Evolutionary conservation across 1,140 invertebrate species (phyloP).

Genomic region (Linepithema humile): DNA sequence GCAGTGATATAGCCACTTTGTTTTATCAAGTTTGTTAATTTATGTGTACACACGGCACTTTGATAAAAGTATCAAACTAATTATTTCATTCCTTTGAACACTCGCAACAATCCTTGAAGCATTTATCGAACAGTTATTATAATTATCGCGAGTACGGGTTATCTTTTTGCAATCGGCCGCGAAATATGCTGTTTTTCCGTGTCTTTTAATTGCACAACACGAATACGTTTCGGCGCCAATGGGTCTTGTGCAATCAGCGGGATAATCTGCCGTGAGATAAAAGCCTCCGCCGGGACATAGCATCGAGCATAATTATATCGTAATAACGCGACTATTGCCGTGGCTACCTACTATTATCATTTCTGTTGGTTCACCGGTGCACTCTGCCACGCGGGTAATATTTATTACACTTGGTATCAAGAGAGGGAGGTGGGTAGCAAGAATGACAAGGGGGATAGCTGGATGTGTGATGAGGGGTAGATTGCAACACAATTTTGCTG

Average conservation of each 20-base stretch:
- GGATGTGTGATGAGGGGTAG: constrained; percentile 4
- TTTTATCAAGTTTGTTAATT: constrained; percentile 1
- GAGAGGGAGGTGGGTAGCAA: not conserved
- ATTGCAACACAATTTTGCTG: constrained; percentile 45
- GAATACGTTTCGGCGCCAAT: constrained; percentile 53
- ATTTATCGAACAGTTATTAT: constrained; percentile 7
- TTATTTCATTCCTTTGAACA: constrained; percentile 17
- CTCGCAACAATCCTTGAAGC: not conserved
- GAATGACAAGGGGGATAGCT: not conserved
- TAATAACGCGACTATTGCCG: constrained; percentile 67
- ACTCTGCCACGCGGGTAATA: constrained; percentile 48
- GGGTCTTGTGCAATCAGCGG: constrained; percentile 35
- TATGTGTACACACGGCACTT: not conserved
- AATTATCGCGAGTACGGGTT: too few species aligned
- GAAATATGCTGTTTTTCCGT: not conserved
- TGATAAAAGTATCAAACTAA: not conserved
- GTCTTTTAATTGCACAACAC: not conserved
- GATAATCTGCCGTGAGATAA: constrained; percentile 56
- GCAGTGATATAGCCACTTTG: not conserved
- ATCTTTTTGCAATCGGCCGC: too few species aligned
- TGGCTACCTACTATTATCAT: constrained; percentile 62
- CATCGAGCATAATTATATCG: constrained; percentile 72
- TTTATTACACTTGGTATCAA: constrained; percentile 45
- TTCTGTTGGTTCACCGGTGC: constrained; percentile 31
- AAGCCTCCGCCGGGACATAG: constrained; percentile 59